Base-by-base conservation (phyloP, 2,888 invertebrate genomes). In the Watsonalla cultraria region DNA sequence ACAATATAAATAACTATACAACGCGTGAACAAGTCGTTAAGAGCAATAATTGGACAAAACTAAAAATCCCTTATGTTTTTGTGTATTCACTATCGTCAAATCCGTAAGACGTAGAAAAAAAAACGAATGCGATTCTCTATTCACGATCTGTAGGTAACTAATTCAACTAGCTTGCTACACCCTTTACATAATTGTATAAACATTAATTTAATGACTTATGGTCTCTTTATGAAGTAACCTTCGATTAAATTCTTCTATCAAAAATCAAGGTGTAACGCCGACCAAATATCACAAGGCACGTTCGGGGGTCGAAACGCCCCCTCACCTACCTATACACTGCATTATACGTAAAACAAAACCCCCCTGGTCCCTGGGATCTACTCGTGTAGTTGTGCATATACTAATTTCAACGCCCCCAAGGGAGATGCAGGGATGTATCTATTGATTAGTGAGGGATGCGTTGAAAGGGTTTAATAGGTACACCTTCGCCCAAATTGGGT, bases 321-420 rank as follows among this genome's bases (percentile, higher is more conserved):
- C 71, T 66, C 68, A 58, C 59, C 65, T 69, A 67, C 65, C 81
- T 83, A 83, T 82, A 76, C 76, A 85, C 78, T 88, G 88, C 89
- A 88, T 82, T 87, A 88, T 86, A 86, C 77, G 78, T 83, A 78
- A 80, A 80, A 78, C 80, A 79, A 75, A 74, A 74, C 79, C 76
- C 65, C 76, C 76, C 76, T 55, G 69, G 66, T 69, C 77, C 78
- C 76, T 66, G 76, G 72, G 76, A 77, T 76, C 80, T 78, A 63
- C 69, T 62, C 67, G 69, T 78, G 81, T 86, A 86, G 84, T 84
- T 83, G 84, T 88, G 89, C 88, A 86, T 82, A 80, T 78, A 73
- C 76, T 80, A 85, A 85, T 82, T 78, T 78, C 76, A 72, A 65
- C 75, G 79, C 74, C 66, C 70, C 61, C 66, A 62, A 62, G 65